Percentiles rank a stretch among this genome's conserved stretches.
phyloP scores from a whole-genome alignment of 2,888 invertebrate species.

The Trachelus tabidus region DNA sequence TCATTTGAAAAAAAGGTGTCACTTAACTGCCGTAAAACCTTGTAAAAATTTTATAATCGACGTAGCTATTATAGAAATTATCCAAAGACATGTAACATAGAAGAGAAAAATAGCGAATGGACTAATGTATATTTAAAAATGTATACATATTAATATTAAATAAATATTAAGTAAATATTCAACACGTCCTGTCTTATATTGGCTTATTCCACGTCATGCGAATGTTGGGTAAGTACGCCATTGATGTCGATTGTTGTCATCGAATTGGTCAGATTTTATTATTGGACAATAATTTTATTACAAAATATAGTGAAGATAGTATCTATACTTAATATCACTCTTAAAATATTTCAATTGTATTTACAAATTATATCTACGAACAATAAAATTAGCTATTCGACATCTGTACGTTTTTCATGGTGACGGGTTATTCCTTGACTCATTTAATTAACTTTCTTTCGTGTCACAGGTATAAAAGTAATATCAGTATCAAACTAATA shows the following conservation, averaged over 20 bases:
- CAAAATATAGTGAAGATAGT: neutral
- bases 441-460: conserved; percentile 2
- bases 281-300: neutral
- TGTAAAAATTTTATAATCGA: conserved; percentile 4
- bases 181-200: neutral
- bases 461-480: conserved; percentile 29
- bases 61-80: conserved; percentile 1
- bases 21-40: neutral
- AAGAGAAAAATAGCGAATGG: conserved; percentile 10
- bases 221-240: neutral
- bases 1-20: neutral
- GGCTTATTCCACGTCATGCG: neutral
- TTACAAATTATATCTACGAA: neutral
- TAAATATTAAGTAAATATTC: conserved; percentile 3
- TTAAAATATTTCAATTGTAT: neutral
- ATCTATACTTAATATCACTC: neutral
- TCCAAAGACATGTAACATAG: conserved; percentile 31
- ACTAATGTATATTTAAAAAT: conserved; percentile 9
- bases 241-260: neutral
- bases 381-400: neutral
- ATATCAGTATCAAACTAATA: neutral
- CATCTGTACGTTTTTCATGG: neutral
- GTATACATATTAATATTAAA: conserved; percentile 1
- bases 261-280: neutral
- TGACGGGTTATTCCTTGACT: neutral